These are phyloP conservation scores for Sebastiscus tertius DNA, from an alignment of 2,797 vertebrate genomes.

Conservation along the genomic window DNA sequence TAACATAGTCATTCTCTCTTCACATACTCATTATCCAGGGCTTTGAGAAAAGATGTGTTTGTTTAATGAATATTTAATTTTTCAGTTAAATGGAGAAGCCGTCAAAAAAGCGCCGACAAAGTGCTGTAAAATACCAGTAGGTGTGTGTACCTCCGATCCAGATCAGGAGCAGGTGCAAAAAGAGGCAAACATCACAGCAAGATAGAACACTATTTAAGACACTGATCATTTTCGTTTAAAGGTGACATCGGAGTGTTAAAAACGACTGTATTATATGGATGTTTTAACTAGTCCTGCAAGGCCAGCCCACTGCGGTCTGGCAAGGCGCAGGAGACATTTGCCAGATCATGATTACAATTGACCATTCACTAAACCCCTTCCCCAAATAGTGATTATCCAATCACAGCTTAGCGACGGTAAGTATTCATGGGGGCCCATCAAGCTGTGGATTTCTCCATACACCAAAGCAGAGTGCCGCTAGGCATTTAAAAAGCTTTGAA, in stretches of 20 bases:
- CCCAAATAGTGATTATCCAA: neutral
- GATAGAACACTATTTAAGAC: neutral
- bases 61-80: conserved; percentile 50
- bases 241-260: neutral
- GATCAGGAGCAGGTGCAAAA: neutral
- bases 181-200: neutral
- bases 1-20: conserved; percentile 10
- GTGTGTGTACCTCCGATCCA: neutral
- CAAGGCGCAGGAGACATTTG: neutral
- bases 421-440: neutral
- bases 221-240: neutral
- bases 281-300: neutral
- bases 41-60: conserved; percentile 37
- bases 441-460: neutral
- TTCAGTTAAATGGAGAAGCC: conserved; percentile 19
- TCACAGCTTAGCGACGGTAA: neutral
- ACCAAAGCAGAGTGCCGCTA: neutral
- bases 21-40: conserved; percentile 16
- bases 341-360: neutral
- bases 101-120: conserved; percentile 4
- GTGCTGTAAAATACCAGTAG: neutral
- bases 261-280: neutral
- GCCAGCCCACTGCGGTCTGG: neutral
- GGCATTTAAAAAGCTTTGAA: too few relatives aligned
- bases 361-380: neutral